Conservation (phyloP, 1,140 invertebrate genomes). For the Drosophila obscura region DNA sequence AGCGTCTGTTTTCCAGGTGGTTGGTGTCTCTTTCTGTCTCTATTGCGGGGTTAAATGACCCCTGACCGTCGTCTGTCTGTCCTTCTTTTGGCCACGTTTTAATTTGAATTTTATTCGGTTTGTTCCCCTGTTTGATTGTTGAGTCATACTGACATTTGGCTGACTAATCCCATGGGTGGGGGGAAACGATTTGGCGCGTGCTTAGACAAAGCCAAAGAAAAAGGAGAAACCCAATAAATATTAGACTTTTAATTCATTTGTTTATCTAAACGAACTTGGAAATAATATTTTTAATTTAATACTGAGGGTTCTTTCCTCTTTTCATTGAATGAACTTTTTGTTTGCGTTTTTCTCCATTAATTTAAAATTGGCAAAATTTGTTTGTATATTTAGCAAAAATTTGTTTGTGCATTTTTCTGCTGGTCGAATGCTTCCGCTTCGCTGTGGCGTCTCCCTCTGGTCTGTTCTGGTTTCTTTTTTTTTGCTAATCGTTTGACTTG, state of each 20-base stretch:
- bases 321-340: slow-evolving; percentile 60
- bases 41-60: slow-evolving; percentile 39
- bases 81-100: slow-evolving; percentile 17
- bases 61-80: slow-evolving; percentile 1
- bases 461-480: neutral
- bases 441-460: too few relatives aligned
- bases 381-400: slow-evolving; percentile 40
- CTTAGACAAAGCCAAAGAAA: slow-evolving; percentile 23
- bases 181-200: slow-evolving; percentile 30
- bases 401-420: slow-evolving; percentile 5
- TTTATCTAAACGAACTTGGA: too few relatives aligned
- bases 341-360: slow-evolving; percentile 33
- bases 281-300: too few relatives aligned
- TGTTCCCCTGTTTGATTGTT: slow-evolving; percentile 28
- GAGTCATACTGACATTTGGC: slow-evolving; percentile 56
- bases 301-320: neutral
- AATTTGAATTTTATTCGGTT: slow-evolving; percentile 67
- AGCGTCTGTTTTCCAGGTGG: slow-evolving; percentile 6
- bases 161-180: slow-evolving; percentile 53
- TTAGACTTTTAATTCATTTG: neutral
- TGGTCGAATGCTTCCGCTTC: neutral
- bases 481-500: slow-evolving; percentile 1
- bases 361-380: slow-evolving; percentile 50
- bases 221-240: slow-evolving; percentile 17
- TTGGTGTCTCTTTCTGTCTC: slow-evolving; percentile 17